Evolutionary conservation across 2,888 invertebrate genomes (phyloP), one percentile per base, ranked within the genome.

Genomic region (Trissolcus japonicus): DNA sequence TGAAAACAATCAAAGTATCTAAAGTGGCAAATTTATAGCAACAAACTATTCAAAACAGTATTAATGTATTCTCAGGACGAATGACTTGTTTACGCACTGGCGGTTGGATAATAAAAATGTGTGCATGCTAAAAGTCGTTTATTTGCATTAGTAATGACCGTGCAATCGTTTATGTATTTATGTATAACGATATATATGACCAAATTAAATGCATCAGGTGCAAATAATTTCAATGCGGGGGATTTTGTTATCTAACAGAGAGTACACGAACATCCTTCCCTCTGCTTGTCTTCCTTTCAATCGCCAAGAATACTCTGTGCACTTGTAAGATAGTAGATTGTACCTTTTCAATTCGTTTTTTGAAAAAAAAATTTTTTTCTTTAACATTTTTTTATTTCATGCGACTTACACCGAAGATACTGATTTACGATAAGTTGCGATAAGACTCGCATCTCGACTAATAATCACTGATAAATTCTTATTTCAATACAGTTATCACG

Each of bases 391-490:
- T 29, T 29, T 35, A 35, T 11, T 35, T 35, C 2, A 35, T 35
- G 7, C 35, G 35, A 7, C 1, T 35, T 35, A 35, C 9, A 35
- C 35, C 11, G 35, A 35, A 46, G 16, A 46, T 46, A 14, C 46
- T 14, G n/a, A 46, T 46, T 46, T 46, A 46, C 16, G 46, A 46
- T 59, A 46, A 59, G 25, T 35, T 16, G 6, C 13, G 60, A 60
- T 60, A 60, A 60, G 29, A 48, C 35, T 14, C 48, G 60, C 60
- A 48, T 60, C 50, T 48, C 29, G 17, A 48, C 60, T 29, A 60
- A 50, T 35, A 60, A 60, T 61, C 51, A 11, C n/a, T 51, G 60
- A 61, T 61, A 61, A 61, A 50, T 61, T 50, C 40, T 51, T 50
- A 51, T 50, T 35, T 61, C 60, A 61, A 61, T 51, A 61, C 14